These are phyloP conservation scores for Dinocampus coccinellae DNA, from an alignment of 2,888 invertebrate species.

Conservation along the genomic window DNA sequence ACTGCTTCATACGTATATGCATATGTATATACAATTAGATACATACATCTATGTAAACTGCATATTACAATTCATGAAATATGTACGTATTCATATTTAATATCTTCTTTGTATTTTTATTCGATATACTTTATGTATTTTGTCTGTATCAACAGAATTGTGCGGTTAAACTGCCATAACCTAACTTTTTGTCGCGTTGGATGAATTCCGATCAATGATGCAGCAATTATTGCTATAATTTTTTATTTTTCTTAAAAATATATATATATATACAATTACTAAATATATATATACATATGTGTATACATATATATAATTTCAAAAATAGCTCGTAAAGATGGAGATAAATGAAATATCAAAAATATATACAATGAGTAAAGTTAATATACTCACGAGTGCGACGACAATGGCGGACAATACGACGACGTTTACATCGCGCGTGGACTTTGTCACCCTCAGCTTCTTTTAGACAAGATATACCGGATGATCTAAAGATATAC, in stretches of 20 bases:
- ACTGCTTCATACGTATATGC: conserved; percentile 33
- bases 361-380: too few relatives aligned
- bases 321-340: too few relatives aligned
- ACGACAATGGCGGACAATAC: neutral
- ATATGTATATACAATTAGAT: neutral
- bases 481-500: conserved; percentile 7
- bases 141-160: neutral
- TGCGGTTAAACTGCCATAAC: neutral
- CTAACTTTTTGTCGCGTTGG: too few relatives aligned
- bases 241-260: too few relatives aligned
- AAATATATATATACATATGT: neutral
- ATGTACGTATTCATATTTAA: neutral
- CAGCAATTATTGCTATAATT: too few relatives aligned
- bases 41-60: too few relatives aligned
- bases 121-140: neutral
- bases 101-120: neutral
- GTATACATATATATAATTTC: neutral
- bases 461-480: conserved; percentile 2
- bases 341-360: too few relatives aligned
- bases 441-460: conserved; percentile 4
- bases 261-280: too few relatives aligned
- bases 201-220: too few relatives aligned
- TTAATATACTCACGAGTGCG: neutral
- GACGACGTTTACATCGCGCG: neutral
- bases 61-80: too few relatives aligned